Evolutionary conservation across 2,113 vertebrate species (phyloP).

Genomic region (Agapornis roseicollis): DNA sequence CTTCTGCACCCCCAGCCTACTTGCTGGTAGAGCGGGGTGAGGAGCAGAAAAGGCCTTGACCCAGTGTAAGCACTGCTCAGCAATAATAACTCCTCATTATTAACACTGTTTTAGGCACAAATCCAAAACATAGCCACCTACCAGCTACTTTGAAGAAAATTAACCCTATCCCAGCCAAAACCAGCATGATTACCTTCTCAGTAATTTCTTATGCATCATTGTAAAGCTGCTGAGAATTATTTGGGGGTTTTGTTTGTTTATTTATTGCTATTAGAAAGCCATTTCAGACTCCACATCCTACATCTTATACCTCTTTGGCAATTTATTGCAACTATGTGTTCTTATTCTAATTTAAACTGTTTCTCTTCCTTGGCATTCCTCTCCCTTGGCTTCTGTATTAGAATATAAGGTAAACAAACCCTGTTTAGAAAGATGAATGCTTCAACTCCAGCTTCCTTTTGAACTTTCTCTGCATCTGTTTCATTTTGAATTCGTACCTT

Average conservation of each 20-base stretch:
- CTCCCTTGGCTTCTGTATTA: background rate
- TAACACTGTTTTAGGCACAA: background rate
- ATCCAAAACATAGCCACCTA: background rate
- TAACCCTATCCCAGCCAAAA: background rate
- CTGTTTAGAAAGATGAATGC: background rate
- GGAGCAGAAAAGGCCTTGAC: background rate
- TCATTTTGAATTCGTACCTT: background rate
- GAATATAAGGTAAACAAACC: background rate
- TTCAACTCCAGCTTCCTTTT: background rate
- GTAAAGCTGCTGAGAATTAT: background rate
- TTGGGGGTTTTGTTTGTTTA: background rate
- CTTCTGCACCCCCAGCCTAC: background rate
- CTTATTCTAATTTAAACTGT: background rate
- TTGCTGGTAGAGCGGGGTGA: accelerated
- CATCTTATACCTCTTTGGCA: background rate
- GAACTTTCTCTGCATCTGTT: background rate
- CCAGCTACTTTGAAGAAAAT: background rate
- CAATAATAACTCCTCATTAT: background rate
- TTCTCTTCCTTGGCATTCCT: background rate
- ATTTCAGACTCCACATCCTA: background rate
- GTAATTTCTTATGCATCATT: background rate
- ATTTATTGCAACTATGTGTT: background rate
- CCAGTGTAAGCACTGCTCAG: background rate
- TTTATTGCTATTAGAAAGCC: background rate
- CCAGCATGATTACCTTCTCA: background rate